Conservation (phyloP, 2,797 vertebrate species). For the Melanitta fusca region DNA sequence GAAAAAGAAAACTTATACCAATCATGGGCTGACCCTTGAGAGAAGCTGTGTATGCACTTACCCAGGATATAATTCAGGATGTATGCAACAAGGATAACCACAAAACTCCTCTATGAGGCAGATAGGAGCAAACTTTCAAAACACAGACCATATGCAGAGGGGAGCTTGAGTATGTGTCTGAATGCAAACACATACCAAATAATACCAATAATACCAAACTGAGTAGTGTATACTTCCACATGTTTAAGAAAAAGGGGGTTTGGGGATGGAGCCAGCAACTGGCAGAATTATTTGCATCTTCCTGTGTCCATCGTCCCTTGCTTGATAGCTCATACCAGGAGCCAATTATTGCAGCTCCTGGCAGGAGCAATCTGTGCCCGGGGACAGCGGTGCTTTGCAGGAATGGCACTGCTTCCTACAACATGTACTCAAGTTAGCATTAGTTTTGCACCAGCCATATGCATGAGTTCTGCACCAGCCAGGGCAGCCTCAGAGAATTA, state of each 20-base stretch:
- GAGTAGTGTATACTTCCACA: neutral
- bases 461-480: neutral
- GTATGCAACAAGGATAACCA: neutral
- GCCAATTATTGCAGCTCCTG: slow-evolving; percentile 12
- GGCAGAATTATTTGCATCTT: neutral
- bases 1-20: neutral
- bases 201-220: neutral
- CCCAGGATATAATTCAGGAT: neutral
- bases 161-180: neutral
- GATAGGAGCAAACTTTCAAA: neutral
- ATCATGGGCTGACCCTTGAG: neutral
- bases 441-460: neutral
- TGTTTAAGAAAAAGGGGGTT: slow-evolving; percentile 5
- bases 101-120: neutral
- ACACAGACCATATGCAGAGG: neutral
- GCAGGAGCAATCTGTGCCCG: neutral
- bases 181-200: slow-evolving; percentile 8
- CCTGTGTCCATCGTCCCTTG: neutral
- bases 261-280: slow-evolving; percentile 21
- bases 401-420: neutral
- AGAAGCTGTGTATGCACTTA: neutral
- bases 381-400: neutral
- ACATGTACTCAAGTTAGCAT: fast-evolving
- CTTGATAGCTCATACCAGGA: neutral
- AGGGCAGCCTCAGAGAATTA: neutral